phyloP scores from a whole-genome alignment of 2,888 invertebrate genomes.

The Drosophila meridionalis region DNA sequence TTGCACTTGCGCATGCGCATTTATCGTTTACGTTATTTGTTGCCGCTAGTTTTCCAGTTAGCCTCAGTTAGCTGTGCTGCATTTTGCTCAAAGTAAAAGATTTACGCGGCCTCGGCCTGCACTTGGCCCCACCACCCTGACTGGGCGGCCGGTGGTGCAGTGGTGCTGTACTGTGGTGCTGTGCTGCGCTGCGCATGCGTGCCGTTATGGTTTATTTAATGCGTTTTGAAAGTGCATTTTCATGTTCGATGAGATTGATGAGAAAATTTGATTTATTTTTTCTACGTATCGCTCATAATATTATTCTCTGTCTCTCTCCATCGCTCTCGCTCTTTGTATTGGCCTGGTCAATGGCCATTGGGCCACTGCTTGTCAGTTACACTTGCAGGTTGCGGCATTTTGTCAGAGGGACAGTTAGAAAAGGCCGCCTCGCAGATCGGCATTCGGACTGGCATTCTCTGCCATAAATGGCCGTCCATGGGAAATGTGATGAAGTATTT shows the following conservation, averaged over 20 bases:
- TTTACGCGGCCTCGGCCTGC: constrained; percentile 76
- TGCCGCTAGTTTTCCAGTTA: constrained; percentile 80
- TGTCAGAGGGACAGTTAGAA: constrained; percentile 80
- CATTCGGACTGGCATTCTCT: constrained; percentile 59
- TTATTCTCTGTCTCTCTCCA: constrained; percentile 10
- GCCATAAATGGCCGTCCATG: constrained; percentile 74
- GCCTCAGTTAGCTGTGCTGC: constrained; percentile 78
- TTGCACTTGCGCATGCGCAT: constrained; percentile 80
- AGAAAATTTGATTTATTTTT: constrained; percentile 82
- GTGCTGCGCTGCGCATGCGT: constrained; percentile 72
- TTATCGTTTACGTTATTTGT: constrained; percentile 81
- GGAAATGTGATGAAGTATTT: constrained; percentile 70
- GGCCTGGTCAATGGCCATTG: constrained; percentile 30
- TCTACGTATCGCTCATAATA: constrained; percentile 52
- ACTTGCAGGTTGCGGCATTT: constrained; percentile 80
- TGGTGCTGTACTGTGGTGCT: constrained; percentile 21
- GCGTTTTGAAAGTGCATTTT: constrained; percentile 84
- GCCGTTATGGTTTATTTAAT: constrained; percentile 84
- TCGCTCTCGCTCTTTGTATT: constrained; percentile 6
- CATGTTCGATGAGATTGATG: constrained; percentile 84
- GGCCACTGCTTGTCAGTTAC: constrained; percentile 68
- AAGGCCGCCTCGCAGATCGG: constrained; percentile 62
- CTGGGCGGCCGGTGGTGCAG: constrained; percentile 19
- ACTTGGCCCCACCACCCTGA: constrained; percentile 12
- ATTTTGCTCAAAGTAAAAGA: constrained; percentile 80